These are phyloP conservation scores for Thomomys bottae DNA, from an alignment of 2,113 vertebrate species.

Conservation along the genomic window DNA sequence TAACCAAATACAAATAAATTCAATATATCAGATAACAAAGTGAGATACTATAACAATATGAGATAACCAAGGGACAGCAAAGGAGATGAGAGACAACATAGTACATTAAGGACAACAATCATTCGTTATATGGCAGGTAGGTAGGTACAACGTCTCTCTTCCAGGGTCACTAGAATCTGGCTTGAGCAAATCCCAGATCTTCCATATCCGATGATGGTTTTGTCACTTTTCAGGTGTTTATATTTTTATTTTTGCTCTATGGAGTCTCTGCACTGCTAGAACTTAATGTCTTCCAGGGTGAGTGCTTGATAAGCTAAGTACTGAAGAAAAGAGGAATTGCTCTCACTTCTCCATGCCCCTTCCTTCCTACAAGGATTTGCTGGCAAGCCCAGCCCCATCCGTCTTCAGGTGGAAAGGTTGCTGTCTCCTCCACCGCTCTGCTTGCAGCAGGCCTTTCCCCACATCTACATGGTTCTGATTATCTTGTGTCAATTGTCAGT, in stretches of 20 bases:
- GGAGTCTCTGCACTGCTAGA: accelerated
- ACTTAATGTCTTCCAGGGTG: not conserved
- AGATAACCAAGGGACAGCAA: no score
- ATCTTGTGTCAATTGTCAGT: slow-evolving; percentile 79
- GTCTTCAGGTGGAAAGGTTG: not conserved
- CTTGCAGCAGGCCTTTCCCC: slow-evolving; percentile 36
- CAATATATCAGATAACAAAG: no score
- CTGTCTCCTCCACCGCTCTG: not conserved
- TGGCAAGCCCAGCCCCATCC: not conserved
- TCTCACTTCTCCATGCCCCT: not conserved
- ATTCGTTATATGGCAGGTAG: no score
- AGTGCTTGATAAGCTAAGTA: not conserved
- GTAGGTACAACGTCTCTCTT: not conserved
- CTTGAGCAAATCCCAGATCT: not conserved
- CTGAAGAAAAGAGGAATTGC: not conserved
- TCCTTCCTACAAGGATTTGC: not conserved
- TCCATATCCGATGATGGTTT: not conserved
- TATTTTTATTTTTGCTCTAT: not conserved
- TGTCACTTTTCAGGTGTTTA: not conserved
- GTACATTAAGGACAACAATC: no score
- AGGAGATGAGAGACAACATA: no score
- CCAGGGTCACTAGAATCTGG: no score
- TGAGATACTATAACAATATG: no score
- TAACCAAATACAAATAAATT: no score
- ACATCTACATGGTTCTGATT: slow-evolving; percentile 67